Conservation (phyloP, 1,140 invertebrate species). For the Calephelis virginiensis region DNA sequence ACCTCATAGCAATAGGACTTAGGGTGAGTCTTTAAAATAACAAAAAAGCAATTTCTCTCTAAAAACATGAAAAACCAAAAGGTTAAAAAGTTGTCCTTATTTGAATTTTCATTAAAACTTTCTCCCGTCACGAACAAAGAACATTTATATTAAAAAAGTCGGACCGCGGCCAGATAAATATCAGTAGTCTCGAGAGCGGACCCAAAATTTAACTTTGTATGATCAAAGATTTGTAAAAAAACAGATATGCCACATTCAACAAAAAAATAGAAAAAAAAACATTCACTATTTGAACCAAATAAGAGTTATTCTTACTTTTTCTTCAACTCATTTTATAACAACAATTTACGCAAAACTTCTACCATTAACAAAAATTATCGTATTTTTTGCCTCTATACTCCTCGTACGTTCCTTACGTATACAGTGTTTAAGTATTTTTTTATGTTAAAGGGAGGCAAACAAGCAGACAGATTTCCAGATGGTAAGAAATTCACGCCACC, state of each 20-base stretch:
- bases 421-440: no score
- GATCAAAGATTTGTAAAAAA: slow-evolving; percentile 39
- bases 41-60: slow-evolving; percentile 64
- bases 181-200: slow-evolving; percentile 74
- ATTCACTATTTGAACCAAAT: no score
- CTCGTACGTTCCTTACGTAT: no score
- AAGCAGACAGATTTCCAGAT: no score
- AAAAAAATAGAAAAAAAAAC: no score
- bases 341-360: no score
- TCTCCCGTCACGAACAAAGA: slow-evolving; percentile 77
- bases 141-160: slow-evolving; percentile 79
- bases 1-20: slow-evolving; percentile 3
- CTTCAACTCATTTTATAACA: no score
- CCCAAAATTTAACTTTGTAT: slow-evolving; percentile 65
- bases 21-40: slow-evolving; percentile 56
- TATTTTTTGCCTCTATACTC: no score
- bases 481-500: no score
- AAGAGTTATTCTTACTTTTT: no score
- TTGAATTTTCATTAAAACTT: slow-evolving; percentile 79
- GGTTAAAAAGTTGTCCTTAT: slow-evolving; percentile 77
- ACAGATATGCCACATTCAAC: slow-evolving; percentile 34
- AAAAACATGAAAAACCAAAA: slow-evolving; percentile 69
- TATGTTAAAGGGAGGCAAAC: no score
- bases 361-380: no score
- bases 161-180: slow-evolving; percentile 75